Evolutionary conservation across 1,140 invertebrate species (phyloP), one percentile per base, ranked within the genome.

Genomic region (Cotesia typhae): DNA sequence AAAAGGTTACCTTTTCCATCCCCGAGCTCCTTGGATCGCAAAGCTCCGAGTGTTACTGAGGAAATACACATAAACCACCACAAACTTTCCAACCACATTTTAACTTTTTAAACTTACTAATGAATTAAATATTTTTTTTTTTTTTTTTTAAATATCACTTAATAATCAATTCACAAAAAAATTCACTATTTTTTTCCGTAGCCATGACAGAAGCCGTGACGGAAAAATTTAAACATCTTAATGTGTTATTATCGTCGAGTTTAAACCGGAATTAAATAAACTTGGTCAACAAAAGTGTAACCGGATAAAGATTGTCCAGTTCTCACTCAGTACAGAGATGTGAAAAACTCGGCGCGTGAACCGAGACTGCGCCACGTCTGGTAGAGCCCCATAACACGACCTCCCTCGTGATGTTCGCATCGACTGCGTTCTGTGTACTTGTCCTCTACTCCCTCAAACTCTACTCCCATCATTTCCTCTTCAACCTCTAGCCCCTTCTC

Each of bases 241-340:
- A 2, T 3, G 17, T 55, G 12, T 17, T 17, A 17, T 4, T 20
- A 20, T 20, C 14, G 14, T 20, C 7, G 57, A 59, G 77, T 79
- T 78, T 81, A 80, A 78, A 83, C 81, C 81, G 80, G 77, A 85
- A 83, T 81, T 83, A 81, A 28, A 84, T 79, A 80, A 79, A 76
- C 75, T 47, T 47, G 79, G 81, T 75, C 3, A 63, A 38, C 36
- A 38, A 10, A 60, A 3, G 17, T 59, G 57, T 20, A 63, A 37
- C 35, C n/a, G n/a, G 53, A 14, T 4, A 17, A 57, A 57, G 14
- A 6, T 4, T 57, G 53, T 14, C 6, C 60, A 28, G 28, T 28
- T 28, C 28, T 28, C 82, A 85, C 80, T 82, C 81, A 82, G 81
- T 75, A 67, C 75, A 75, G 10, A 79, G 75, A 79, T 76, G 74